Evolutionary conservation across 2,113 vertebrate genomes (phyloP), one percentile per base, ranked within the genome.

Genomic region (Himantopus leucocephalus): DNA sequence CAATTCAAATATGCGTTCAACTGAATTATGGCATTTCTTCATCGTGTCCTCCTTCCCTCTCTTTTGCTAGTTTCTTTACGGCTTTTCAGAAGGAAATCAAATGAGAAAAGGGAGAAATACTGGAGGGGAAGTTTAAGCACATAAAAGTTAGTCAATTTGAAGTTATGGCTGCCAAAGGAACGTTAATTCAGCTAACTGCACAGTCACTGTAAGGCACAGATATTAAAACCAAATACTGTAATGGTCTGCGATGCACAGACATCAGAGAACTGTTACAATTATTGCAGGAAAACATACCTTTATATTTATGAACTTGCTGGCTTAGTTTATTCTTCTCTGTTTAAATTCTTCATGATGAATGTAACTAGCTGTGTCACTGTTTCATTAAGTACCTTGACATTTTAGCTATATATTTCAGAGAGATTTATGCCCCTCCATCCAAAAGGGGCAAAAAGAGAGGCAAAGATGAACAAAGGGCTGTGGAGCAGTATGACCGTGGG

Each of bases 401-500:
- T 93, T 92, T 26, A 77, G 63, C n/a, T 84, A 35, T 19, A 59
- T 68, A n/a, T 74, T 91, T 84, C 37, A 30, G 29, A 67, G n/a
- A 87, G 88, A 95, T 94, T 94, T 95, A 97, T 88, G 71, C 23
- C 52, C 26, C 37, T 78, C 60, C 26, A 67, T 24, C 82, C 56
- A 56, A 91, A 95, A 76, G 19, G 75, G 72, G 55, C 55, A 86
- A 71, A 78, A 88, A 83, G 63, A 76, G 37, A 80, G 12, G 47
- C 50, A 70, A 73, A 80, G 79, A 90, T 34, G 41, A 96, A 96
- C 87, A 96, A 96, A 93, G 56, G 35, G n/a, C 78, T 37, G 39
- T 43, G 58, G 45, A 67, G 72, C 26, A 56, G 56, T 37, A 22
- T 23, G 56, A 84, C 32, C 2, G 4, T 84, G 92, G 85, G 88